Base-by-base conservation (phyloP, 2,888 invertebrate genomes). In the Hypsopygia costalis region DNA sequence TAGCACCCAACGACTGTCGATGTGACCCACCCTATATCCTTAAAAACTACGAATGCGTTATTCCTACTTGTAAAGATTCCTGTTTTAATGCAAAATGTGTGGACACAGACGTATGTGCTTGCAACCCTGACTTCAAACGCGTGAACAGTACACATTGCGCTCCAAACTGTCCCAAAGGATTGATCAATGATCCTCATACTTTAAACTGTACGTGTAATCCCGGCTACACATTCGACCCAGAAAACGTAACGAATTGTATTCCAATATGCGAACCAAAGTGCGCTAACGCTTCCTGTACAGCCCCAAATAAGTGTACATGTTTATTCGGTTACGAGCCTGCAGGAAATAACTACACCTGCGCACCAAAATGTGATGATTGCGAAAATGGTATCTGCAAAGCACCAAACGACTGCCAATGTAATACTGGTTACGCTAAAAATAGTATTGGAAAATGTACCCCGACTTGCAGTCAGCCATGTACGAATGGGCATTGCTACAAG, bases 311-410 rank as follows among this genome's bases (percentile, higher is more conserved):
- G 6, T 89, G 89, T 48, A 56, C 58, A 4, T 86, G 85, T 46
- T 25, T 58, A 1, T 28, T 45, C 0, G 76, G 71, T 1, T 79
- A 69, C 31, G 40, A 11, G 1, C 1, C 9, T 20, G 36, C 34
- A 20, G 8, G n/a, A 25, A 51, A 46, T 41, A 10, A 31, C 0
- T 49, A 44, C 1, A 43, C 47, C 6, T 65, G 64, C 25, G 38
- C 38, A 3, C 56, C 53, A 1, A 33, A 41, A 12, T 68, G 67
- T 36, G 59, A 55, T 0, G 51, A 52, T 8, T 38, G 51, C 5
- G 81, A 81, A 39, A 78, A 82, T 45, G 72, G 81, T 0, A 51
- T 51, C 0, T 90, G 90, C 43, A 49, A 63, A 1, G 75, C 62
- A 0, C 81, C 81, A 0, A 59, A 78, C 0, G 53, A 57, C 9